These are phyloP conservation scores for Sycophila sp. DNA, from an alignment of 1,140 invertebrate species.

Conservation along the genomic window DNA sequence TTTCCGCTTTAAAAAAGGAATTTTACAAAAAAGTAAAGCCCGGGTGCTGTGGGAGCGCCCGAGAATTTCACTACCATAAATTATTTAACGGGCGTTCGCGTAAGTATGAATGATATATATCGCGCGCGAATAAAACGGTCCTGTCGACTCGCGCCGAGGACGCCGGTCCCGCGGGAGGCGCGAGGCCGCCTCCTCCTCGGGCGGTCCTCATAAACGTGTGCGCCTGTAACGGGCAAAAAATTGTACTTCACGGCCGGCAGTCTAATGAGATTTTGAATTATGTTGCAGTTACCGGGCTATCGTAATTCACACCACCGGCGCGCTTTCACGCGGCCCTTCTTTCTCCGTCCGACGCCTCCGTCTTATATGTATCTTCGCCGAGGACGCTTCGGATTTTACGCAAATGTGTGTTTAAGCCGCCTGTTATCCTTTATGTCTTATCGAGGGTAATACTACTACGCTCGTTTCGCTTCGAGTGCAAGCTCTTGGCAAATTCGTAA, in stretches of 20 bases:
- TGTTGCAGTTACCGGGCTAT: slow-evolving; percentile 50
- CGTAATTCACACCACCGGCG: slow-evolving; percentile 24
- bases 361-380: too few relatives aligned
- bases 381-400: too few relatives aligned
- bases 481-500: too few relatives aligned
- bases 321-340: slow-evolving; percentile 15
- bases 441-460: too few relatives aligned
- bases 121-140: neutral
- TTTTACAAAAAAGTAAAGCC: too few relatives aligned
- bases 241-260: slow-evolving; percentile 51
- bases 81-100: slow-evolving; percentile 19
- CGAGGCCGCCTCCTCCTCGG: neutral
- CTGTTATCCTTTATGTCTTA: too few relatives aligned
- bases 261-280: slow-evolving; percentile 65
- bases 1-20: too few relatives aligned
- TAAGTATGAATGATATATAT: slow-evolving; percentile 26
- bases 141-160: neutral
- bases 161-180: neutral
- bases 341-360: neutral
- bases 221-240: slow-evolving; percentile 58
- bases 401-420: too few relatives aligned
- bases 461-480: too few relatives aligned
- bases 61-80: slow-evolving; percentile 14
- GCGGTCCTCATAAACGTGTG: slow-evolving; percentile 43
- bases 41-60: too few relatives aligned